These are phyloP conservation scores for Pogonophryne albipinna DNA, from an alignment of 2,797 vertebrate species.

Conservation along the genomic window DNA sequence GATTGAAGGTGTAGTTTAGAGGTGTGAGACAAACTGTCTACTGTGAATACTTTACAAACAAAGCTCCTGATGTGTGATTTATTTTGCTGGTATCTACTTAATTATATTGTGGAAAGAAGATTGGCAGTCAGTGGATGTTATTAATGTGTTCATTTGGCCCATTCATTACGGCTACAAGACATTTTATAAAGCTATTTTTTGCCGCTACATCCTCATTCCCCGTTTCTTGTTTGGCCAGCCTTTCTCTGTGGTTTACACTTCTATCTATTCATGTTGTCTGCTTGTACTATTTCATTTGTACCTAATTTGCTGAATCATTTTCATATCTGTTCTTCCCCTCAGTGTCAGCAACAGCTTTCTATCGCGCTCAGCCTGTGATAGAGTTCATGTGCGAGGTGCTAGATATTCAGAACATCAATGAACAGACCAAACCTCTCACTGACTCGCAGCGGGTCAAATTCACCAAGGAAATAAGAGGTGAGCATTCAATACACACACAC, in stretches of 20 bases:
- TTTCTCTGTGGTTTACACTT: not conserved
- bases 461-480: slow-evolving; percentile 99
- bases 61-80: not conserved
- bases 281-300: not conserved
- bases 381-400: slow-evolving; percentile 99
- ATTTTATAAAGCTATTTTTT: not conserved
- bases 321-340: slow-evolving; percentile 2
- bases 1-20: not conserved
- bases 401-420: slow-evolving; percentile 98
- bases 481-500: slow-evolving; percentile 31
- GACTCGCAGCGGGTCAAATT: slow-evolving; percentile 99
- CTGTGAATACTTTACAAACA: not conserved
- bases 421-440: slow-evolving; percentile 98
- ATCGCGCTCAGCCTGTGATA: slow-evolving; percentile 98
- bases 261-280: not conserved
- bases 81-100: not conserved
- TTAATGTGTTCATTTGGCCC: not conserved
- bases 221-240: not conserved
- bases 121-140: not conserved
- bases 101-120: not conserved
- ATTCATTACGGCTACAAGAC: not conserved
- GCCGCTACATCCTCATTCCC: not conserved
- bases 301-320: slow-evolving; percentile 2
- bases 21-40: not conserved
- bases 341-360: slow-evolving; percentile 99